phyloP scores from a whole-genome alignment of 1,140 invertebrate species.

The Drosophila arawakana region DNA sequence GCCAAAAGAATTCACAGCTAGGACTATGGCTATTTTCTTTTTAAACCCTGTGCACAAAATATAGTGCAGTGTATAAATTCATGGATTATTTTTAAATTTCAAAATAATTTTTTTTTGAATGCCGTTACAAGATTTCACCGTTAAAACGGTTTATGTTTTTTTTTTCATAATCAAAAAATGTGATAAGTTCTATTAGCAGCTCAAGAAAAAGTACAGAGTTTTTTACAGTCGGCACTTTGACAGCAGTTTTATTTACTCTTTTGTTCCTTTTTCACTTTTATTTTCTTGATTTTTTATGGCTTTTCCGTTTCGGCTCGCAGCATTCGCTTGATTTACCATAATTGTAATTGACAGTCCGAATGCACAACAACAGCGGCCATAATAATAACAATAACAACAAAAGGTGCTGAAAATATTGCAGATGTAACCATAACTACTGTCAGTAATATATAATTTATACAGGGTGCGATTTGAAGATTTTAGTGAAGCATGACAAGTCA shows the following conservation, averaged over 20 bases:
- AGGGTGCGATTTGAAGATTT: slow-evolving; percentile 23
- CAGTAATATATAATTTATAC: slow-evolving; percentile 2
- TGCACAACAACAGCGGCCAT: slow-evolving; percentile 6
- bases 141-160: too few species aligned
- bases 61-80: too few species aligned
- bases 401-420: slow-evolving; percentile 27
- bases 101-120: too few species aligned
- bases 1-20: slow-evolving; percentile 44
- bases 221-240: too few species aligned
- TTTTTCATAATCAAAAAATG: too few species aligned
- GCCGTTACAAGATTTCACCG: too few species aligned
- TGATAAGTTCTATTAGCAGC: too few species aligned
- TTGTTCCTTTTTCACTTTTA: slow-evolving; percentile 4
- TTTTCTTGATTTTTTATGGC: neutral
- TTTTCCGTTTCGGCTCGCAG: slow-evolving; percentile 28
- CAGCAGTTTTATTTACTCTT: too few species aligned
- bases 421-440: slow-evolving; percentile 5
- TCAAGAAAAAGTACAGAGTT: too few species aligned
- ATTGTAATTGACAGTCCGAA: slow-evolving; percentile 54
- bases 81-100: too few species aligned
- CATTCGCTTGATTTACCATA: slow-evolving; percentile 66
- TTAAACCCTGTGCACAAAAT: too few species aligned
- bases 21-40: neutral
- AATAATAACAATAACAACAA: slow-evolving; percentile 5
- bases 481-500: too few species aligned